These are phyloP conservation scores for Protobothrops flavoviridis DNA, from an alignment of 2,113 vertebrate genomes.

Conservation along the genomic window DNA sequence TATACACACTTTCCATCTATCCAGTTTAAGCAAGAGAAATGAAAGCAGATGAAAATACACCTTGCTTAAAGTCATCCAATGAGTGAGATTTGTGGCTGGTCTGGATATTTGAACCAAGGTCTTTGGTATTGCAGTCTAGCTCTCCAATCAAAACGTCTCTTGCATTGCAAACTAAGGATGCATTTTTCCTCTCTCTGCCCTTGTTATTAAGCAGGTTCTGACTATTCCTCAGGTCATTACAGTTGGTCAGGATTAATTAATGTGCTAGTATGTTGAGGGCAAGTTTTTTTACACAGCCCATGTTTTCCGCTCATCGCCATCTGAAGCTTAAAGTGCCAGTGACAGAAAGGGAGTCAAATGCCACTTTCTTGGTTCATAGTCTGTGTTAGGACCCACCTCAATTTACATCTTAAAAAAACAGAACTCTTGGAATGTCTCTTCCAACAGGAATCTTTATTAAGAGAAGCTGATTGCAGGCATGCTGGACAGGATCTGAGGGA, in stretches of 20 bases:
- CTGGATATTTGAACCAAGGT: neutral
- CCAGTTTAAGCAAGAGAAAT: neutral
- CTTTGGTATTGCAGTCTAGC: neutral
- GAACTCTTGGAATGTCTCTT: too few species aligned
- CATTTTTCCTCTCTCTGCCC: neutral
- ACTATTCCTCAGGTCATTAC: neutral
- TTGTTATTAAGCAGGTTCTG: neutral
- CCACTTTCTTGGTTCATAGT: conserved; percentile 1
- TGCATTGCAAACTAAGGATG: neutral
- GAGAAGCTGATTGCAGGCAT: too few species aligned
- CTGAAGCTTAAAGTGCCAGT: neutral
- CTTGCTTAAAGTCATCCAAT: neutral
- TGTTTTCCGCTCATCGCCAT: neutral
- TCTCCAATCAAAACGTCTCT: neutral
- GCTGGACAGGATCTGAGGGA: too few species aligned
- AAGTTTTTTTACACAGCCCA: neutral
- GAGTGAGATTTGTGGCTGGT: neutral
- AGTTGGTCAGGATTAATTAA: conserved; percentile 20
- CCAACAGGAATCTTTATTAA: too few species aligned
- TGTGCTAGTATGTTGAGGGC: neutral
- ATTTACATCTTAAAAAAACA: too few species aligned
- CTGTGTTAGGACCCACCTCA: too few species aligned
- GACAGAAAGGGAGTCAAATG: neutral
- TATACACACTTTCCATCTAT: neutral
- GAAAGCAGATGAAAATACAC: neutral